These are phyloP conservation scores for Lepidotrigona ventralis DNA, from an alignment of 1,140 invertebrate species.

Conservation along the genomic window DNA sequence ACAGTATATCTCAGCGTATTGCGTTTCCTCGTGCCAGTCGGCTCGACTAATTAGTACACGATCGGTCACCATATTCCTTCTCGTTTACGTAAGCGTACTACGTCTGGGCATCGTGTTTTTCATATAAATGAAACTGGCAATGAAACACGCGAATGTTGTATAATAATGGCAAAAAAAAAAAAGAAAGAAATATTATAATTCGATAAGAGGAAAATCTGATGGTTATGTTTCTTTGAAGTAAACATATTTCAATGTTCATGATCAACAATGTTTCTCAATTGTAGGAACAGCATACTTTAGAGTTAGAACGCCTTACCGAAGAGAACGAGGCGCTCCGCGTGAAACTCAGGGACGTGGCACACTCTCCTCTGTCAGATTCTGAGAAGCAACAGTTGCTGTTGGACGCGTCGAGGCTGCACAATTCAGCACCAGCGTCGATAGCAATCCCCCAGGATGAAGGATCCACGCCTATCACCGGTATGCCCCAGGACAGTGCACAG, in stretches of 20 bases:
- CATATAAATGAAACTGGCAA: background rate
- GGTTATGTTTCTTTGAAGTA: background rate
- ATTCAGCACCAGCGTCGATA: conserved; percentile 84
- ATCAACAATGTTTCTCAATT: conserved; percentile 26
- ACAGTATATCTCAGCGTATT: background rate
- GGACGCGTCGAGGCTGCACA: conserved; percentile 84
- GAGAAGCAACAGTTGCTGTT: conserved; percentile 89
- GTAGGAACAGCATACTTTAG: conserved; percentile 83
- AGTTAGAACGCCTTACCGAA: conserved; percentile 85
- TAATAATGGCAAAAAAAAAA: background rate
- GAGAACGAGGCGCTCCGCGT: conserved; percentile 88
- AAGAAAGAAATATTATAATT: background rate
- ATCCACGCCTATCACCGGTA: conserved; percentile 66
- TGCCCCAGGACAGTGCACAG: conserved; percentile 82
- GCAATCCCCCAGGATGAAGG: conserved; percentile 77
- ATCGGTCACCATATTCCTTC: conserved; percentile 25
- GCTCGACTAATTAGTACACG: conserved; percentile 23
- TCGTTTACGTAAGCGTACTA: conserved; percentile 28
- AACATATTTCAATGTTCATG: background rate
- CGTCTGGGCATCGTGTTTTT: background rate
- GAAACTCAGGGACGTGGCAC: conserved; percentile 87
- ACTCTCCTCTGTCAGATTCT: conserved; percentile 89
- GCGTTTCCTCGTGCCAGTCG: conserved; percentile 2
- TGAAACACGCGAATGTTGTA: background rate
- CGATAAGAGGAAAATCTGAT: background rate